phyloP scores from a whole-genome alignment of 2,797 vertebrate species.

The Pangasius macronema region DNA sequence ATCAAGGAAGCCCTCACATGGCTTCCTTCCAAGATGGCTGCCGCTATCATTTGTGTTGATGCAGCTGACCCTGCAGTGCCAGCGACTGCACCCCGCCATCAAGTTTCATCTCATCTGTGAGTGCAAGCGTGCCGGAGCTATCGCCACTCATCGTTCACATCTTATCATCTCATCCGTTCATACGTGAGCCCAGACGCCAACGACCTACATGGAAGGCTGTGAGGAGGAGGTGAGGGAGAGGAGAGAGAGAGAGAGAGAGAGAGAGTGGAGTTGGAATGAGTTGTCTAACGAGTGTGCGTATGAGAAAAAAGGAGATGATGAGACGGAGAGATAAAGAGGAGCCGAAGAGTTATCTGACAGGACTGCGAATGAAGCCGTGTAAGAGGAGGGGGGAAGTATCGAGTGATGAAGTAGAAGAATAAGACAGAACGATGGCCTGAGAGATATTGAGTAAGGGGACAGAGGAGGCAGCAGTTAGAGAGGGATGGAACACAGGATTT shows the following conservation, averaged over 20 bases:
- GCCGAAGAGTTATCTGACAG: constrained; percentile 38
- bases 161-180: constrained; percentile 78
- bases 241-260: neutral
- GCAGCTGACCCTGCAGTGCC: constrained; percentile 71
- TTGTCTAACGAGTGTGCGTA: constrained; percentile 23
- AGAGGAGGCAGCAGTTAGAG: constrained; percentile 48
- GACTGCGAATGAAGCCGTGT: constrained; percentile 36
- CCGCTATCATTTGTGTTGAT: constrained; percentile 64
- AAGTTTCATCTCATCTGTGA: constrained; percentile 76
- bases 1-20: neutral
- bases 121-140: constrained; percentile 67
- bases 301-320: constrained; percentile 21
- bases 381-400: constrained; percentile 2
- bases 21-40: constrained; percentile 51
- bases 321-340: constrained; percentile 42
- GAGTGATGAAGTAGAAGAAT: constrained; percentile 26
- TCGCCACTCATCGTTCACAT: constrained; percentile 79
- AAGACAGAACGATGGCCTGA: constrained; percentile 32
- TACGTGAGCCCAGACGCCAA: constrained; percentile 72
- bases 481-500: constrained; percentile 54
- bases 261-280: neutral
- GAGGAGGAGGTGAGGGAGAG: neutral
- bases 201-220: constrained; percentile 54
- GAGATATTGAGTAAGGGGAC: constrained; percentile 63
- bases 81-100: constrained; percentile 58